Conservation (phyloP, 1,140 invertebrate genomes). For the Drosophila littoralis region DNA sequence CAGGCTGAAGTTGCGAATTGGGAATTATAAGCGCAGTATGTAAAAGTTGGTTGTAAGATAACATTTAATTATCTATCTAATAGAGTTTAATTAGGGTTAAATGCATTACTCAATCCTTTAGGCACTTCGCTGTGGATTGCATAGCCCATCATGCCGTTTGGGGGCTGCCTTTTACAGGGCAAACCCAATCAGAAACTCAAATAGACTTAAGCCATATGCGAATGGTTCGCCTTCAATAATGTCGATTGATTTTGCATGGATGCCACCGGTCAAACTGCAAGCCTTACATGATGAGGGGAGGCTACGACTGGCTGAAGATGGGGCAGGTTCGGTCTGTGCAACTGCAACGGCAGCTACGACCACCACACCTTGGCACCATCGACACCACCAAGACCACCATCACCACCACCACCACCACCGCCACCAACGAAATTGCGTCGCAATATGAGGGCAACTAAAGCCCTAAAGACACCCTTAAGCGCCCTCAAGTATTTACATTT, state of each 20-base stretch:
- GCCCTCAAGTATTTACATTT: constrained; percentile 82
- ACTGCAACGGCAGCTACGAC: constrained; percentile 24
- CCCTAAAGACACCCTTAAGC: constrained; percentile 81
- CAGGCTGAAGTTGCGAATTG: no score
- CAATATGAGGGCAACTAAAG: constrained; percentile 70
- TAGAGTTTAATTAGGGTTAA: no score
- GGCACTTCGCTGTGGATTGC: background rate
- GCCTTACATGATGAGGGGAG: background rate
- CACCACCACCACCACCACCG: no score
- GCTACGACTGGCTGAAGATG: background rate
- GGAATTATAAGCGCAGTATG: no score
- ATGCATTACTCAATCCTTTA: background rate
- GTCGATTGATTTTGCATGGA: constrained; percentile 55
- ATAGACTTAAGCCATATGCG: constrained; percentile 53
- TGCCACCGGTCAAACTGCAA: constrained; percentile 43
- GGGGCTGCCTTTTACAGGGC: background rate
- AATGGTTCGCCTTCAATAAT: constrained; percentile 25
- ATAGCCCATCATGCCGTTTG: background rate
- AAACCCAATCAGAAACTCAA: constrained; percentile 49
- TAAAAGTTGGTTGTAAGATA: no score
- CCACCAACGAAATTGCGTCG: constrained; percentile 63
- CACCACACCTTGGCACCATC: constrained; percentile 50
- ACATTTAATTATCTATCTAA: no score
- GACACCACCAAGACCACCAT: background rate
- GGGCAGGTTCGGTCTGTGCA: constrained; percentile 21